Percentiles rank a stretch among this genome's conserved stretches.
Evolutionary conservation across 2,113 vertebrate genomes (phyloP).

Genomic region (Gallinago paraguaiae): DNA sequence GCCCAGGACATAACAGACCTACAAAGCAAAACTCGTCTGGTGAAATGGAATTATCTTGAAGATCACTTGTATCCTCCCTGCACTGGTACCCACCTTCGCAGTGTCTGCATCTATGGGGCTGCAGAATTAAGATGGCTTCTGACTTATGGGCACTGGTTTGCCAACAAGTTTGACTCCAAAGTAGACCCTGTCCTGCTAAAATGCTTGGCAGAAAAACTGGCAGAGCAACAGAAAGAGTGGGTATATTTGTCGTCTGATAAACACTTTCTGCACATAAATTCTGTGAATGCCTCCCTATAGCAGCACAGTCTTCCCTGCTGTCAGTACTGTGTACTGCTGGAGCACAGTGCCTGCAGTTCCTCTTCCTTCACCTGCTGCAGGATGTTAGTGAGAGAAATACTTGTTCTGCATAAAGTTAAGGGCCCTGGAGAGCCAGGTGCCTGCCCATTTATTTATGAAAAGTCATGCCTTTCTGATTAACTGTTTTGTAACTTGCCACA

Average conservation of each 20-base stretch:
- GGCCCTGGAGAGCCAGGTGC: background rate
- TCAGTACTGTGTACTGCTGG: background rate
- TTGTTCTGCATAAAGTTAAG: background rate
- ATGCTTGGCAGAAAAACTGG: conserved; percentile 89
- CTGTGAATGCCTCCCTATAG: background rate
- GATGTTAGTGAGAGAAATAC: background rate
- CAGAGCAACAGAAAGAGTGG: conserved; percentile 77
- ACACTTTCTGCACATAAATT: conserved; percentile 30
- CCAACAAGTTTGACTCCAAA: conserved; percentile 92
- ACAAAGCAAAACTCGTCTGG: conserved; percentile 90
- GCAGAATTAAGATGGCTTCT: conserved; percentile 92
- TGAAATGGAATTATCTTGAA: conserved; percentile 92
- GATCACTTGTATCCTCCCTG: conserved; percentile 84
- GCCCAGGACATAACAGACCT: conserved; percentile 86
- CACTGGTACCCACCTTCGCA: conserved; percentile 85
- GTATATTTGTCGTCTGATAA: conserved; percentile 66
- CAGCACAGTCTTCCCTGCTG: background rate
- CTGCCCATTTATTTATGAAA: background rate
- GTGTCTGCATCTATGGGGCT: conserved; percentile 88
- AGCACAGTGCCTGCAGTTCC: background rate
- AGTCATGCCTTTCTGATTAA: background rate
- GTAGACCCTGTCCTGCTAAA: conserved; percentile 89
- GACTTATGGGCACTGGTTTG: conserved; percentile 90
- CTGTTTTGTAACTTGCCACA: background rate
- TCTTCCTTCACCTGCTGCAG: background rate